phyloP scores from a whole-genome alignment of 2,888 invertebrate genomes.

The Nyleta sp. region DNA sequence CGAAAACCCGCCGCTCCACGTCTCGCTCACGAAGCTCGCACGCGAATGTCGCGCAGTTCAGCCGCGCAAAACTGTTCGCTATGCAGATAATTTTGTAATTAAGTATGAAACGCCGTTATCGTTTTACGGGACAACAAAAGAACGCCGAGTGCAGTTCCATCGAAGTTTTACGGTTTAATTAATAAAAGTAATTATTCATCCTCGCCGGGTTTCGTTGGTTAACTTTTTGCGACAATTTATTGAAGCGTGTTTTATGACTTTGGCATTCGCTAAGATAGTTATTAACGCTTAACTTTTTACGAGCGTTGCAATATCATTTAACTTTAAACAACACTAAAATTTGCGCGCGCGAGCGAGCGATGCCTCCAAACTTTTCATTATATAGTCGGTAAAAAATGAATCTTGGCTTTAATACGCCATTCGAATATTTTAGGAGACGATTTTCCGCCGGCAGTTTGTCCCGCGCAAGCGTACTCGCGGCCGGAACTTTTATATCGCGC shows the following conservation, averaged over 20 bases:
- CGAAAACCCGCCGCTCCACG: too few species aligned
- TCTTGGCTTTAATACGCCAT: background rate
- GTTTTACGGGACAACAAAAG: background rate
- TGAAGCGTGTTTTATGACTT: constrained; percentile 27
- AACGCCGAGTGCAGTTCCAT: background rate
- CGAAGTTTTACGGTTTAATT: constrained; percentile 5
- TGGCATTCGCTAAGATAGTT: constrained; percentile 22
- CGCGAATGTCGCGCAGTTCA: too few species aligned
- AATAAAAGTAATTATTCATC: constrained; percentile 30
- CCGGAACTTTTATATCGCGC: too few species aligned
- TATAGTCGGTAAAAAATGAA: background rate
- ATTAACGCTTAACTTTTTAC: constrained; percentile 28
- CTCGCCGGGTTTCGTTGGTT: constrained; percentile 1
- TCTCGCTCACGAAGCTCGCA: too few species aligned
- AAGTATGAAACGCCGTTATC: constrained; percentile 5
- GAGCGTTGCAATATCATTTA: constrained; percentile 25
- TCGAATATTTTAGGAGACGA: background rate
- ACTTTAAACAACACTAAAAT: constrained; percentile 24
- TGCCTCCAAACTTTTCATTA: constrained; percentile 13
- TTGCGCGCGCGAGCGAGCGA: too few species aligned
- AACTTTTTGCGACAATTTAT: constrained; percentile 27
- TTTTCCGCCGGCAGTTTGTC: too few species aligned
- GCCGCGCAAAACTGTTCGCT: too few species aligned
- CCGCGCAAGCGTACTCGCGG: too few species aligned
- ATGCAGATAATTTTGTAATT: too few species aligned